Evolutionary conservation across 2,113 vertebrate species (phyloP), one percentile per base, ranked within the genome.

Genomic region (Clarias macrocephalus): DNA sequence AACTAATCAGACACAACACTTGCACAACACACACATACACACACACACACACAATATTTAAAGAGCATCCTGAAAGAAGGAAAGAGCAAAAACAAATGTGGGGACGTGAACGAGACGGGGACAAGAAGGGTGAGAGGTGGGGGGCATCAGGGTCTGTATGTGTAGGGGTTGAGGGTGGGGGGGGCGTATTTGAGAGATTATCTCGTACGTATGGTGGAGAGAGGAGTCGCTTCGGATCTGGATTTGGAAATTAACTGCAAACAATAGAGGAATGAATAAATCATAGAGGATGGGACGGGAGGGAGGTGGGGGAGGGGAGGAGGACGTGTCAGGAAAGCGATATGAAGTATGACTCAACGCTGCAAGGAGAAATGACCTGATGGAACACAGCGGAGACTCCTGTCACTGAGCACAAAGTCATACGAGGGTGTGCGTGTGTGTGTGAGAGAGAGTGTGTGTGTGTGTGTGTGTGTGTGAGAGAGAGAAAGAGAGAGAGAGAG

Each of bases 41-140:
- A 48, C 48, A 48, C 6, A 91, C 79, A 92, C 89, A 91, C 84
- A 92, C 89, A 68, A 91, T 89, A 90, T 82, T 90, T 82, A 91
- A 88, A 92, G 91, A 88, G 89, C 83, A 84, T 94, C 94, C 95
- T 93, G 89, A 92, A 92, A 91, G 90, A 92, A 92, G 86, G 85
- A 84, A 92, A 84, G 91, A 92, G 91, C 90, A 81, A 80, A 80
- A 28, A 65, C 63, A 73, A 81, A 68, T 82, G 81, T 87, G 63
- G 66, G 80, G 75, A 82, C 3, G 70, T 77, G 48, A 72, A 28
- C n/a, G 59, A 89, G 63, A 90, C 63, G 89, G 85, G 81, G 89
- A 90, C 25, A 88, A 85, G 80, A 88, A 33, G 83, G 90, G 81
- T 25, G 86, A 15, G 84, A 88, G 80, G 88, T 48, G 7, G 48